Conservation (phyloP, 2,113 vertebrate genomes). For the Hippocampus zosterae region DNA sequence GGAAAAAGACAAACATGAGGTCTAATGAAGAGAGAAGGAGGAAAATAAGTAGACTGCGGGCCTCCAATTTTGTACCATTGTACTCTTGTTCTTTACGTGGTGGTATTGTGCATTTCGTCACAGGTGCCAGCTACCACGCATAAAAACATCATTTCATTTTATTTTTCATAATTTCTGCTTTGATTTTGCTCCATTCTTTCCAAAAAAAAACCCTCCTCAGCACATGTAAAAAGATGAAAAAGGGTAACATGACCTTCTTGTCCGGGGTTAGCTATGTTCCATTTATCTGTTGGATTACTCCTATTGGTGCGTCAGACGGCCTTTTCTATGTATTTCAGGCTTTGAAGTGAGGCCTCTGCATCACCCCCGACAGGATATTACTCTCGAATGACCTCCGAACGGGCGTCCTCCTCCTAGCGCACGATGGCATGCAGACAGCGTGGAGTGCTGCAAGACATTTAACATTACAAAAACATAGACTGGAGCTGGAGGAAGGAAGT, state of each 20-base stretch:
- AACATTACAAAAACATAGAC: background rate
- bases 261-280: constrained; percentile 6
- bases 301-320: constrained; percentile 19
- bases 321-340: constrained; percentile 13
- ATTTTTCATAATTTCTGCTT: background rate
- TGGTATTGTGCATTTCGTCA: no score
- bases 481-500: background rate
- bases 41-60: background rate
- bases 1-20: background rate
- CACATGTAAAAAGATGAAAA: constrained; percentile 20
- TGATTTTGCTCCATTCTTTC: background rate
- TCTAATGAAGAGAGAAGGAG: background rate
- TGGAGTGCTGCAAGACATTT: constrained; percentile 9
- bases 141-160: no score
- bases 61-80: no score
- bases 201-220: background rate
- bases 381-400: constrained; percentile 42
- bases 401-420: constrained; percentile 9
- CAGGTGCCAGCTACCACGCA: no score
- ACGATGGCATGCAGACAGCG: constrained; percentile 13
- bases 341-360: constrained; percentile 35
- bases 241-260: constrained; percentile 27
- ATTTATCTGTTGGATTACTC: constrained; percentile 35
- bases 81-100: no score
- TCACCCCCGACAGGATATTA: constrained; percentile 45